Conservation (phyloP, 2,113 vertebrate genomes). For the Phrynosoma platyrhinos region DNA sequence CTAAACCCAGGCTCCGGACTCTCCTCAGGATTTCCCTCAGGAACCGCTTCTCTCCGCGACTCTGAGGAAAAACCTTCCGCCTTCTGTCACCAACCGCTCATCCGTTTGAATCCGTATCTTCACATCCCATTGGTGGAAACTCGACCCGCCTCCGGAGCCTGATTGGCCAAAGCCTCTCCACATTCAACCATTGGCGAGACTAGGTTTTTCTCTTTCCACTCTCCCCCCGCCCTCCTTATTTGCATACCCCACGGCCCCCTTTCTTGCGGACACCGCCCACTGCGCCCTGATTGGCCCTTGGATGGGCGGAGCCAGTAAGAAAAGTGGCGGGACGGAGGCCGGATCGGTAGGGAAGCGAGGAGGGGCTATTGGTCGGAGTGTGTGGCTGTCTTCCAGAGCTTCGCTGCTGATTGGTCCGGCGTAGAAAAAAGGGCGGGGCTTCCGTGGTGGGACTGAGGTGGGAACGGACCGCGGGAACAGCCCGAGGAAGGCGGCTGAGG, state of each 20-base stretch:
- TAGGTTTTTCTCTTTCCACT: background rate
- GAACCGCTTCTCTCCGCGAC: too few relatives aligned
- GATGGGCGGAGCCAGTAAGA: constrained; percentile 19
- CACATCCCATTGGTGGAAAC: constrained; percentile 1
- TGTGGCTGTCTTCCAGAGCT: accelerated
- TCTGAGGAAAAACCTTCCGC: too few relatives aligned
- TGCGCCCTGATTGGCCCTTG: constrained; percentile 10
- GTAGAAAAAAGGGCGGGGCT: background rate
- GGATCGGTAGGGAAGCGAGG: background rate
- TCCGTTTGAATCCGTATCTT: background rate
- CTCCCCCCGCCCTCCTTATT: background rate
- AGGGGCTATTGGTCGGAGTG: background rate
- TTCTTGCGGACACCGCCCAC: too few relatives aligned
- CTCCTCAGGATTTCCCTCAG: too few relatives aligned
- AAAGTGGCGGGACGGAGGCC: constrained; percentile 3
- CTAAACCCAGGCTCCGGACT: background rate
- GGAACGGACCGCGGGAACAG: constrained; percentile 27
- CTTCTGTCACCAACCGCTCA: background rate
- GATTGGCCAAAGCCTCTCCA: background rate
- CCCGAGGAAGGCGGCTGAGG: background rate
- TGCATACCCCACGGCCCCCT: constrained; percentile 16
- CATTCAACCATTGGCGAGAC: background rate
- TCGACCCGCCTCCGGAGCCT: background rate
- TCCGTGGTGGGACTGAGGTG: background rate
- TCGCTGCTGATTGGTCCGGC: background rate